Base-by-base conservation (phyloP, 2,888 invertebrate species). In the Drosophila paramelanica region DNA sequence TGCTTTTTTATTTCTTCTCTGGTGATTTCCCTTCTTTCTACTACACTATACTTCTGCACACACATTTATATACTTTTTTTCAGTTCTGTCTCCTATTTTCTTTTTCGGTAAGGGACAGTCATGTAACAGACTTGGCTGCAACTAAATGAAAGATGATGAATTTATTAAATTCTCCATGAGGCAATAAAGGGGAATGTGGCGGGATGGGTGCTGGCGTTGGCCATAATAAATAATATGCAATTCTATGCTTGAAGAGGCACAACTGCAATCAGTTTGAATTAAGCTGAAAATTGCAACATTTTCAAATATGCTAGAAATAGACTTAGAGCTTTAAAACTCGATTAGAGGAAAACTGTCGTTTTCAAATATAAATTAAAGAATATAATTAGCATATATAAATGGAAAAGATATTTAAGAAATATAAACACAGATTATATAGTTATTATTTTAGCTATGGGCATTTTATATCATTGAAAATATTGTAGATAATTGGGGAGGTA, bases 131-230 rank as follows among this genome's bases (percentile, higher is more conserved):
- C 79, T 74, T 64, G 64, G 65, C 57, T 74, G 73, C 71, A 64
- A 77, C 85, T 88, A 83, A 88, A 87, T 87, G 81, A 83, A 83
- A 70, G 85, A 87, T 84, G 88, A 83, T 83, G 88, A 79, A 83
- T 87, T 83, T 83, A 83, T 87, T 83, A 83, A 83, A 87, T 83
- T 87, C 76, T 50, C 73, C 59, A 70, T 55, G 69, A 1, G n/a
- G 13, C 10, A 1, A 8, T 17, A 25, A 36, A n/a, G n/a, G 46
- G 10, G 14, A 14, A 5, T 5, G 33, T 3, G 5, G 1, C 5
- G 11, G 14, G 31, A 10, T 7, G 27, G 47, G n/a, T 25, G 39
- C 13, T 11, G 39, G 31, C 36, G 20, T 14, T 66, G 57, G 49
- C 17, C 62, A 58, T 62, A 58, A 64, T 64, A 73, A 59, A 73